phyloP scores from a whole-genome alignment of 2,888 invertebrate genomes.

The Lasioglossum oenotherae region DNA sequence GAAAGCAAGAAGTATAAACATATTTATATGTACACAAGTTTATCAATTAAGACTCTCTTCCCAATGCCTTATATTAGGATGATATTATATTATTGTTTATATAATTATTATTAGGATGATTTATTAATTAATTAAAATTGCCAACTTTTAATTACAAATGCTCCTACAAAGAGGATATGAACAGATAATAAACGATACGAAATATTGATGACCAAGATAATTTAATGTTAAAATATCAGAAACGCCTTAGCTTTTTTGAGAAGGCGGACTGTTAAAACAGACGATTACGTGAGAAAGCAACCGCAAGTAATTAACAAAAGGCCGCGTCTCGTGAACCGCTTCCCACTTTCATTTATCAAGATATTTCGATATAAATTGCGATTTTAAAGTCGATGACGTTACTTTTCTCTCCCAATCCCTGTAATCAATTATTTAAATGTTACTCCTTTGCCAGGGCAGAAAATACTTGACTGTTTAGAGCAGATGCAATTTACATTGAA shows the following conservation, averaged over 20 bases:
- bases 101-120: background rate
- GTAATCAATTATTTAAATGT: background rate
- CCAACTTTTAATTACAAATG: background rate
- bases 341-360: conserved; percentile 1
- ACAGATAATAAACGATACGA: background rate
- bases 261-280: background rate
- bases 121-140: background rate
- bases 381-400: background rate
- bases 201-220: background rate
- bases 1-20: background rate
- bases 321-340: background rate
- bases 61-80: background rate
- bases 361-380: background rate
- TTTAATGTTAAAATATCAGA: background rate
- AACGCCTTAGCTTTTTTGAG: background rate
- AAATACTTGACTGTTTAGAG: background rate
- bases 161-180: background rate
- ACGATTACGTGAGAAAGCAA: background rate
- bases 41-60: background rate
- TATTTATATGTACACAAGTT: background rate
- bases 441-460: too few species aligned
- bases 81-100: too few species aligned
- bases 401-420: background rate
- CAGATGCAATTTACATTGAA: background rate
- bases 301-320: conserved; percentile 5